These are phyloP conservation scores for Trididemnum miniatum DNA, from an alignment of 23 tunicate genomes.

Conservation along the genomic window DNA sequence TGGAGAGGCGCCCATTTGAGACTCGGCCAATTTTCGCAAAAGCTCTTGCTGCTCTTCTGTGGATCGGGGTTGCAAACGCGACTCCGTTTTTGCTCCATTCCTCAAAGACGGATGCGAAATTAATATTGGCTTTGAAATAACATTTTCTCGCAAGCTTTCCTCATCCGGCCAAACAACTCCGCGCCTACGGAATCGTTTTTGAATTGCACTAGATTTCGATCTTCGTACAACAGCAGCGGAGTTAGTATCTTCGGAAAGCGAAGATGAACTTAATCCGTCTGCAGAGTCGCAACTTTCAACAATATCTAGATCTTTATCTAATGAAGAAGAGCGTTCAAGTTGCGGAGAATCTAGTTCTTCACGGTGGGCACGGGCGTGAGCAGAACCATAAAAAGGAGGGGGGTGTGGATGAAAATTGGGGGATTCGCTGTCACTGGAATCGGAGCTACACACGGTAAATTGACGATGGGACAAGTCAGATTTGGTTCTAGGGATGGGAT, in stretches of 20 bases:
- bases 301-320: background rate
- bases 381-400: background rate
- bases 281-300: background rate
- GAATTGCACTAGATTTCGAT: background rate
- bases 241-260: background rate
- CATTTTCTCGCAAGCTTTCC: background rate
- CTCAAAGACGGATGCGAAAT: background rate
- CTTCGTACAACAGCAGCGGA: slow-evolving; percentile 30
- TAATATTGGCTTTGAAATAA: background rate
- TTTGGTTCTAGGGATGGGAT: background rate
- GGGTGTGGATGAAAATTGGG: background rate
- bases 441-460: background rate
- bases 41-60: slow-evolving; percentile 40
- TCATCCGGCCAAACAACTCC: slow-evolving; percentile 33
- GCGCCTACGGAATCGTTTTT: slow-evolving; percentile 37
- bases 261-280: background rate
- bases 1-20: background rate
- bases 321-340: background rate
- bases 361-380: background rate
- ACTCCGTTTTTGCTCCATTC: background rate
- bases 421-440: background rate
- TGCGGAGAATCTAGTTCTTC: background rate
- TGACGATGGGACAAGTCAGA: background rate
- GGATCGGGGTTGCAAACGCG: slow-evolving; percentile 19
- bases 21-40: slow-evolving; percentile 16